phyloP scores from a whole-genome alignment of 2,113 vertebrate species.

The Castor canadensis region DNA sequence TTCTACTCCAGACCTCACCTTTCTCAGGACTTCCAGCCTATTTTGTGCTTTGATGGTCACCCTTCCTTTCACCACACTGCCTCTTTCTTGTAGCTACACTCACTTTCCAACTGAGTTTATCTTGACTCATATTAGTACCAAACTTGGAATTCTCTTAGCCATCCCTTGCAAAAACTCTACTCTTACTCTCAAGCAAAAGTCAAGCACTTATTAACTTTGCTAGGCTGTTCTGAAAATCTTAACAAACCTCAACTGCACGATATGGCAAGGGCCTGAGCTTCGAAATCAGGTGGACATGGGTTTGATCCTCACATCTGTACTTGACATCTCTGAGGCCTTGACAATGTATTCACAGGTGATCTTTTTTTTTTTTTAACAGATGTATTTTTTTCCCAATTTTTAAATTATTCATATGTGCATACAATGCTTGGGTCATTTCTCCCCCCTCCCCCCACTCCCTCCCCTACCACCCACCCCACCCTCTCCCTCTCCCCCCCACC shows the following conservation, averaged over 20 bases:
- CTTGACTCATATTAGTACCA: not conserved
- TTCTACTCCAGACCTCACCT: not conserved
- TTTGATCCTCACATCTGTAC: not conserved
- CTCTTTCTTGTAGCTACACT: not conserved
- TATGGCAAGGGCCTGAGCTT: not conserved
- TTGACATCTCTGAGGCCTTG: not conserved
- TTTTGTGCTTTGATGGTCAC: not conserved
- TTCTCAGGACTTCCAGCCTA: not conserved
- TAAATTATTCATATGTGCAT: no score
- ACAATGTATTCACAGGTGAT: not conserved
- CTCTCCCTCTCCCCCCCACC: no score
- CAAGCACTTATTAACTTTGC: not conserved
- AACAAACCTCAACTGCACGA: not conserved
- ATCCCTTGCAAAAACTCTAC: not conserved
- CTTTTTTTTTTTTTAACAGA: no score
- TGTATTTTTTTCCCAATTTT: no score
- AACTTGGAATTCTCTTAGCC: not conserved
- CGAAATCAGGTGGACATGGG: not conserved
- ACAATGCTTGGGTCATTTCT: no score
- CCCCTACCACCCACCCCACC: no score
- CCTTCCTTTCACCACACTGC: not conserved
- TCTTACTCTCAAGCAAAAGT: not conserved
- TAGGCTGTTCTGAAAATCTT: slow-evolving; percentile 5
- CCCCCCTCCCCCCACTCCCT: no score
- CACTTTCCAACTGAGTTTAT: not conserved